Conservation (phyloP, 2,888 invertebrate species). For the Helobdella robusta region DNA sequence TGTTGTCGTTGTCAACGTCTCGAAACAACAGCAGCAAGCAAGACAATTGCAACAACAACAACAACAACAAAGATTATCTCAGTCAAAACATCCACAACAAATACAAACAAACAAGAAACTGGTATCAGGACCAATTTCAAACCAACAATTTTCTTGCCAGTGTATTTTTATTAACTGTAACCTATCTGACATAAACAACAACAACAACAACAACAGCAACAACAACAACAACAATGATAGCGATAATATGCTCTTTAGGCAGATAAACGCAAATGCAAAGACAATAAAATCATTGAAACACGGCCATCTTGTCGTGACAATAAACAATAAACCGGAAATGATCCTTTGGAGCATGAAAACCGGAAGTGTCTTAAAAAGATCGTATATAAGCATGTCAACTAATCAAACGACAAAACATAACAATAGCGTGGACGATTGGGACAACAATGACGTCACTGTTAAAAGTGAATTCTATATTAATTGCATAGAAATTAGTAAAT, state of each 20-base stretch:
- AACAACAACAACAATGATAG: neutral
- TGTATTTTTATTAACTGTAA: too few species aligned
- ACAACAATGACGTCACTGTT: neutral
- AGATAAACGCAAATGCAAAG: neutral
- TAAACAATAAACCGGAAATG: slow-evolving; percentile 47
- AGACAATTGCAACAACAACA: too few species aligned
- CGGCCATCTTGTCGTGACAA: slow-evolving; percentile 46
- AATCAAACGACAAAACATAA: too few species aligned
- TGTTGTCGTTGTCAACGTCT: too few species aligned
- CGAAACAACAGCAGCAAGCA: too few species aligned
- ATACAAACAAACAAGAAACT: too few species aligned
- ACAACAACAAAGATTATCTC: too few species aligned
- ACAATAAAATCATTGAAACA: slow-evolving; percentile 43
- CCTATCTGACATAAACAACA: neutral
- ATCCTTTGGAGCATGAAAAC: slow-evolving; percentile 47
- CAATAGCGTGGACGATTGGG: neutral
- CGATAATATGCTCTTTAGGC: neutral
- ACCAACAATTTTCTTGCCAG: too few species aligned
- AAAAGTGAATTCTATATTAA: neutral
- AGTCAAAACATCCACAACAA: too few species aligned
- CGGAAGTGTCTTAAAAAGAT: slow-evolving; percentile 39
- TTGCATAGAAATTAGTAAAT: neutral
- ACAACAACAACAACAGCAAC: neutral
- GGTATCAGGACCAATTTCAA: too few species aligned
- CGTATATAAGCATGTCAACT: too few species aligned